Evolutionary conservation across 1,140 invertebrate species (phyloP), one percentile per base, ranked within the genome.

Genomic region (Trachymyrmex septentrionalis): DNA sequence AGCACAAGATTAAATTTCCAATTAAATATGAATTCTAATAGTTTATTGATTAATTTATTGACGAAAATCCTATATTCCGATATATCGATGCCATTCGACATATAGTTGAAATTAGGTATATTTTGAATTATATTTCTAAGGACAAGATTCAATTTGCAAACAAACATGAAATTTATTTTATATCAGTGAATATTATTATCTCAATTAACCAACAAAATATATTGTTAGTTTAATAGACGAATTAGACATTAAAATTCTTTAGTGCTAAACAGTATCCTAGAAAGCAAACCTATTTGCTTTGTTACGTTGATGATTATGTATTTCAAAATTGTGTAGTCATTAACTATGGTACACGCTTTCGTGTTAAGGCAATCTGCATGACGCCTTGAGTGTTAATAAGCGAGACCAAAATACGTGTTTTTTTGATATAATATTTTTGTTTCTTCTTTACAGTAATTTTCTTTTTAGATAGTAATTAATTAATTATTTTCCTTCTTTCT

Each of bases 281-380:
- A 84, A 84, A 75, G 80, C 9, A 24, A 84, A 50, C 9, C 2
- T 19, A 63, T 21, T 84, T 64, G n/a, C 24, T 75, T 75, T 16
- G 80, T 61, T 38, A 34, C 7, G n/a, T 73, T 3, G 2, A 59
- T 34, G 9, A 73, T 19, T 21, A 1, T 55, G 38, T 44, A 34
- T 16, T 71, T 38, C 6, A 61, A 24, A 82, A 73, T 48, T 61
- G n/a, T 75, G 10, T 10, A n/a, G 67, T 82, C 55, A 63, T 84
- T 84, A 84, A 75, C 19, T 82, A n/a, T 53, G 27, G 12, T 67
- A 61, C 27, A 84, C 55, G 80, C 80, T 84, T 84, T 84, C 55
- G 24, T 75, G 59, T 75, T 84, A 61, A 64, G 1, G 53, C 34
- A 50, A 75, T 84, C 19, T 7, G 67, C 80, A 59, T 84, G 53